Conservation (phyloP, 1,140 invertebrate species). For the Vollenhovia emeryi region DNA sequence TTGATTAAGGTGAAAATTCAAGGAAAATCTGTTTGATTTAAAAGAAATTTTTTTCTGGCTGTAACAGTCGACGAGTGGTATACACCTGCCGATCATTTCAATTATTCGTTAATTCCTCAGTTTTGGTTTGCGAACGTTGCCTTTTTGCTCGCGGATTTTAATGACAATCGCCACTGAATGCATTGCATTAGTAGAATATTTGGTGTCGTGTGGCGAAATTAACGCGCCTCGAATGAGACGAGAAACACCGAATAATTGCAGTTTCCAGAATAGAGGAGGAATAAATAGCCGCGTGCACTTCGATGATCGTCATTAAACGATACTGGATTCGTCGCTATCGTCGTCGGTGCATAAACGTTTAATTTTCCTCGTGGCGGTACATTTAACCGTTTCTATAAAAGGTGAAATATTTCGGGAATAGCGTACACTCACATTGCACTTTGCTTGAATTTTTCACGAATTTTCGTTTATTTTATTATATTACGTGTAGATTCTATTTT, state of each 20-base stretch:
- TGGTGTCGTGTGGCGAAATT: slow-evolving; percentile 4
- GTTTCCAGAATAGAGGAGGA: background rate
- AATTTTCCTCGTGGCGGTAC: background rate
- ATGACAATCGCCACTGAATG: background rate
- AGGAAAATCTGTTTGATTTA: too few relatives aligned
- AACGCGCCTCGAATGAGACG: background rate
- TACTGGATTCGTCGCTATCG: background rate
- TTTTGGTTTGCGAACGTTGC: background rate
- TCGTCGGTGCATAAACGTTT: slow-evolving; percentile 16
- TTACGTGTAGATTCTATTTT: background rate
- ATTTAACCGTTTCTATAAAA: background rate
- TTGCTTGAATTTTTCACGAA: slow-evolving; percentile 10
- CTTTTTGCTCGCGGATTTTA: background rate
- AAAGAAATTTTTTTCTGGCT: too few relatives aligned
- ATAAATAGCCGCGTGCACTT: slow-evolving; percentile 18
- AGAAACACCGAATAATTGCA: background rate
- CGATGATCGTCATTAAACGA: slow-evolving; percentile 10
- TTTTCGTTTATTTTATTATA: background rate
- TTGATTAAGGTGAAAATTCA: too few relatives aligned
- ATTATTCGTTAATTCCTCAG: slow-evolving; percentile 7
- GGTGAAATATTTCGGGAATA: background rate
- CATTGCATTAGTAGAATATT: slow-evolving; percentile 37
- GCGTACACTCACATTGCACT: too few relatives aligned
- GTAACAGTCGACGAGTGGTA: background rate
- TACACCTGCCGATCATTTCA: background rate